phyloP scores from a whole-genome alignment of 2,113 vertebrate genomes.

The Callospermophilus lateralis region DNA sequence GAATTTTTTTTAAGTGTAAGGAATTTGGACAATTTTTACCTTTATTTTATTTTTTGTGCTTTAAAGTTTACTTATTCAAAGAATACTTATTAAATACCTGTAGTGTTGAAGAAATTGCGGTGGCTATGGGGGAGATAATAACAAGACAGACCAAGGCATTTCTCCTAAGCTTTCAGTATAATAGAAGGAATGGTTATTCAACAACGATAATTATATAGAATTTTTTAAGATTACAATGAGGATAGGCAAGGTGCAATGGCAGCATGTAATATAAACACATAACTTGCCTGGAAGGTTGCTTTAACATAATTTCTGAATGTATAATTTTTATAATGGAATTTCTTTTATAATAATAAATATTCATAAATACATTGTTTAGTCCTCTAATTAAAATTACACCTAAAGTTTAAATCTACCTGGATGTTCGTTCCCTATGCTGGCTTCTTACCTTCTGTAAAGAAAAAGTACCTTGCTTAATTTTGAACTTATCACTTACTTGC shows the following conservation, averaged over 20 bases:
- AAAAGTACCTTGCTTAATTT: background rate
- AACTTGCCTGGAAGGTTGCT: background rate
- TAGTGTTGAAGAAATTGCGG: background rate
- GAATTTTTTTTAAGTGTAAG: background rate
- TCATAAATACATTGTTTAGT: background rate
- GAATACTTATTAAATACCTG: background rate
- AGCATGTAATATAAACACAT: background rate
- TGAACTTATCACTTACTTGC: background rate
- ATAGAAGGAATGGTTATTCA: background rate
- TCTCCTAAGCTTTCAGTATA: background rate
- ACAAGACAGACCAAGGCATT: background rate
- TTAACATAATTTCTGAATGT: background rate
- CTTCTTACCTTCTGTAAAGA: background rate
- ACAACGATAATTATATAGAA: conserved; percentile 38
- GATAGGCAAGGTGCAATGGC: background rate
- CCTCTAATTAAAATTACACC: conserved; percentile 18
- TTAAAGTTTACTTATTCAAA: background rate
- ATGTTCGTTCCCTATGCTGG: background rate
- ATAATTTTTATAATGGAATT: background rate
- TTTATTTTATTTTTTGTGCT: conserved; percentile 17
- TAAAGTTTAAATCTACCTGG: background rate
- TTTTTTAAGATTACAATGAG: background rate
- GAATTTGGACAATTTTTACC: background rate
- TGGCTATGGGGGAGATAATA: background rate
- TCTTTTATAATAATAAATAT: conserved; percentile 9